Conservation (phyloP, 2,113 vertebrate genomes). For the Eulemur macaco region DNA sequence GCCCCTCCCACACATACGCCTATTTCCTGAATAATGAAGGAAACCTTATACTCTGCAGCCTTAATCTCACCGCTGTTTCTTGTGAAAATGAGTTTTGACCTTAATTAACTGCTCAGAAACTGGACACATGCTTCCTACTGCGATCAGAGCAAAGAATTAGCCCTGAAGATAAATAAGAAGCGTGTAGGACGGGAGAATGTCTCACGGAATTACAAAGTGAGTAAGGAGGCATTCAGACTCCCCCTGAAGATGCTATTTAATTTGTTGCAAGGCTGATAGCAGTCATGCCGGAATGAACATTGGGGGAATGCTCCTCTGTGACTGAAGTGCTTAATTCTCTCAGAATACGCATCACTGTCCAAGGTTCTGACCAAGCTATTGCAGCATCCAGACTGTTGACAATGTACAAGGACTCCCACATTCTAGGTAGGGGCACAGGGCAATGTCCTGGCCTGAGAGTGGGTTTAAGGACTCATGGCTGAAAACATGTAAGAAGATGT, state of each 20-base stretch:
- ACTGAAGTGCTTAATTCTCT: not conserved
- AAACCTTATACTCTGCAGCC: not conserved
- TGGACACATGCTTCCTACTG: not conserved
- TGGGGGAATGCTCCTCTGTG: not conserved
- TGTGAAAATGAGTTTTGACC: constrained; percentile 56
- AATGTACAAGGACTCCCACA: not conserved
- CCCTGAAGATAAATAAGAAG: not conserved
- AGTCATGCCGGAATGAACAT: not conserved
- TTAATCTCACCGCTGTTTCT: not conserved
- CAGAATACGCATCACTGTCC: not conserved
- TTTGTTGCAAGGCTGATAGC: not conserved
- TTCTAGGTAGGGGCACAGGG: not conserved
- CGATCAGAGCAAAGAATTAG: constrained; percentile 43
- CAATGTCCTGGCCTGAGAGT: not conserved
- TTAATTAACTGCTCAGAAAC: constrained; percentile 62
- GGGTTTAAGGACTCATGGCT: not conserved
- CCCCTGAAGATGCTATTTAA: not conserved
- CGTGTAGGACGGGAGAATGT: not conserved
- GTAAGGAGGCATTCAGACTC: not conserved
- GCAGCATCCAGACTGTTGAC: not conserved
- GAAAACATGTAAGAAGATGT: not conserved
- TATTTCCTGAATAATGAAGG: not conserved
- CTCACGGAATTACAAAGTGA: not conserved
- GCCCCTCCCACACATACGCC: not conserved
- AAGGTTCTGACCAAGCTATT: not conserved